phyloP scores from a whole-genome alignment of 2,888 invertebrate species.

The Cantharis rufa region DNA sequence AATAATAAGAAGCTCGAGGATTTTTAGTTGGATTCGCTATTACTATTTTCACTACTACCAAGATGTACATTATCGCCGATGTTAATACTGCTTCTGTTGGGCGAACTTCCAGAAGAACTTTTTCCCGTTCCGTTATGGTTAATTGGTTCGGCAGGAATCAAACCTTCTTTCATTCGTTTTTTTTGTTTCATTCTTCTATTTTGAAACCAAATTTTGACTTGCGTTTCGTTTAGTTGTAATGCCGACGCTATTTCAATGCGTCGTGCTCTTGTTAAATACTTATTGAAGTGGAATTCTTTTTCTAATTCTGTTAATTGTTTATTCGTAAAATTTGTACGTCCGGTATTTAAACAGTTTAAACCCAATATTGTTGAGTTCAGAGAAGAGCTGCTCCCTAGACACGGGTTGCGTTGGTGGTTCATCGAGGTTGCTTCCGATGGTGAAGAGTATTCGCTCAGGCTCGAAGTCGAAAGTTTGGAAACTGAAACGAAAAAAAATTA shows the following conservation, averaged over 20 bases:
- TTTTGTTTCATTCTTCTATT: conserved; percentile 98
- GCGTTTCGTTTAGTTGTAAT: conserved; percentile 94
- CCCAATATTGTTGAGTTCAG: conserved; percentile 53
- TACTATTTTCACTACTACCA: conserved; percentile 72
- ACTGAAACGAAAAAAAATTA: conserved; percentile 57
- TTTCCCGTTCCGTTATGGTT: conserved; percentile 40
- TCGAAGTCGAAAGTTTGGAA: conserved; percentile 64
- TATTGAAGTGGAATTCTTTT: conserved; percentile 99
- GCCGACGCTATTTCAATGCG: conserved; percentile 98
- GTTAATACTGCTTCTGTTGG: conserved; percentile 50
- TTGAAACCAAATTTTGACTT: conserved; percentile 98
- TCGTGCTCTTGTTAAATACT: conserved; percentile 94
- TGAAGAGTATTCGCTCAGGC: conserved; percentile 46
- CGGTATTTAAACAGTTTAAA: conserved; percentile 71
- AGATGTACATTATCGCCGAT: conserved; percentile 52
- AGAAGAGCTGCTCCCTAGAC: conserved; percentile 55
- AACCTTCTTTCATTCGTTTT: conserved; percentile 93
- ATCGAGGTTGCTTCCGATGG: conserved; percentile 55
- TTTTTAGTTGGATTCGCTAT: conserved; percentile 64
- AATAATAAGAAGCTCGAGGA: neutral
- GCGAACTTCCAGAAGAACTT: conserved; percentile 55
- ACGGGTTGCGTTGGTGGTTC: conserved; percentile 51
- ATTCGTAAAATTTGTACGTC: conserved; percentile 98
- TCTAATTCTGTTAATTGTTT: conserved; percentile 98
- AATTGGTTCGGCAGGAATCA: conserved; percentile 65